These are phyloP conservation scores for Periphyllus acericola DNA, from an alignment of 2,888 invertebrate genomes.

Conservation along the genomic window DNA sequence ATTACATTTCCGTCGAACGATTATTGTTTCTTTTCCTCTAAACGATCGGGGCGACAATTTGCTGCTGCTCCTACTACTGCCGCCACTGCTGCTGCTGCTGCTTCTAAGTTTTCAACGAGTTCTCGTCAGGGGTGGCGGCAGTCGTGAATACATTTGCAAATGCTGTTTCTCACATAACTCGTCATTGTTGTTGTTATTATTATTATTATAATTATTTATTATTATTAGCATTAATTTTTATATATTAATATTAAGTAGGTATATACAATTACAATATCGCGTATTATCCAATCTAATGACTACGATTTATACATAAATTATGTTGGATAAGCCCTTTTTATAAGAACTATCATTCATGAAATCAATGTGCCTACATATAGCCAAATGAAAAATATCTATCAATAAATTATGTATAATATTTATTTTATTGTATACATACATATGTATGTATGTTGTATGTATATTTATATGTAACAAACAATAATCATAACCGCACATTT, in stretches of 20 bases:
- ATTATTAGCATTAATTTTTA: not conserved
- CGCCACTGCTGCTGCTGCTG: not conserved
- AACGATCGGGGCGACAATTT: not conserved
- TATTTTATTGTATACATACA: not conserved
- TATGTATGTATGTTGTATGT: too few species aligned
- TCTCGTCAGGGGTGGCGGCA: not conserved
- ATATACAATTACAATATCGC: not conserved
- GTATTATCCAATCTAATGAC: constrained; percentile 3
- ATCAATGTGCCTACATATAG: constrained; percentile 25
- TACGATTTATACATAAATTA: constrained; percentile 3
- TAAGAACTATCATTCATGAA: not conserved
- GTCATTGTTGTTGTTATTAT: constrained; percentile 1
- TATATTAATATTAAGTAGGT: not conserved
- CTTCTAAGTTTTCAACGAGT: not conserved
- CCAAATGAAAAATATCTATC: constrained; percentile 28
- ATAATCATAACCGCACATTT: constrained; percentile 9
- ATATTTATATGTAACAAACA: not conserved
- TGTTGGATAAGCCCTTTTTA: not conserved
- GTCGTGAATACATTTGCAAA: not conserved
- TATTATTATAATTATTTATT: not conserved
- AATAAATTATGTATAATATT: not conserved
- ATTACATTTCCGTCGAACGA: not conserved
- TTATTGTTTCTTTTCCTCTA: not conserved
- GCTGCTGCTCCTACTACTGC: not conserved
- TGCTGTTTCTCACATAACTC: not conserved